Evolutionary conservation across 2,888 invertebrate species (phyloP).

Genomic region (Geotrupes spiniger): DNA sequence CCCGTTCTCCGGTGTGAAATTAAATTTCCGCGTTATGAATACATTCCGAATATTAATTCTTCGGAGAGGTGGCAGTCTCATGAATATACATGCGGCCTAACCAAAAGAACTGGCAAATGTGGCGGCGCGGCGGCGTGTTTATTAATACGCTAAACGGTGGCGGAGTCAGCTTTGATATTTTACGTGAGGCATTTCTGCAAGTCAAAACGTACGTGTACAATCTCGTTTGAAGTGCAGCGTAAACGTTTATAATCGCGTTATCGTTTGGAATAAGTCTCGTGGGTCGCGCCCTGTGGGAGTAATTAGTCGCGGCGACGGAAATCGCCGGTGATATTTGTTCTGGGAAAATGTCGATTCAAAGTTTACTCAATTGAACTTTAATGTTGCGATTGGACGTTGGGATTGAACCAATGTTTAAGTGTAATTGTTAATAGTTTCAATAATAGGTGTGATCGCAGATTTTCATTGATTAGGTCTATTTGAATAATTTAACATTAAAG

Average conservation of each 20-base stretch:
- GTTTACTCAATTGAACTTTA: no score
- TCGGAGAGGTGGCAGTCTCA: background rate
- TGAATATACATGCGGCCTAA: background rate
- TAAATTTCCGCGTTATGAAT: constrained; percentile 1
- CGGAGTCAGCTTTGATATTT: background rate
- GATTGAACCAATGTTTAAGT: no score
- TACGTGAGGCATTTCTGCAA: background rate
- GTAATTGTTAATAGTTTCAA: no score
- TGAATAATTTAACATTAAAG: no score
- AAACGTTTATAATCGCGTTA: constrained; percentile 1
- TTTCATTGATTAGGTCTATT: no score
- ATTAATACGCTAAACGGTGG: background rate
- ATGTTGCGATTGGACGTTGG: no score
- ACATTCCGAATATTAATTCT: background rate
- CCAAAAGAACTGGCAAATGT: background rate
- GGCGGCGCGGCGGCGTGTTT: background rate
- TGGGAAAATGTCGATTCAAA: no score
- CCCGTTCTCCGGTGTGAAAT: no score
- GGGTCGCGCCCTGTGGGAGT: background rate
- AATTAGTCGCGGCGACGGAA: background rate
- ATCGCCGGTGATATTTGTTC: no score
- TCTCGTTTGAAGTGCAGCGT: background rate
- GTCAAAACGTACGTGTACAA: background rate
- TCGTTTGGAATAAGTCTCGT: background rate
- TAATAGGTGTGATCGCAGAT: no score